Evolutionary conservation across 2,113 vertebrate species (phyloP), one percentile per base, ranked within the genome.

Genomic region (Sapajus apella): DNA sequence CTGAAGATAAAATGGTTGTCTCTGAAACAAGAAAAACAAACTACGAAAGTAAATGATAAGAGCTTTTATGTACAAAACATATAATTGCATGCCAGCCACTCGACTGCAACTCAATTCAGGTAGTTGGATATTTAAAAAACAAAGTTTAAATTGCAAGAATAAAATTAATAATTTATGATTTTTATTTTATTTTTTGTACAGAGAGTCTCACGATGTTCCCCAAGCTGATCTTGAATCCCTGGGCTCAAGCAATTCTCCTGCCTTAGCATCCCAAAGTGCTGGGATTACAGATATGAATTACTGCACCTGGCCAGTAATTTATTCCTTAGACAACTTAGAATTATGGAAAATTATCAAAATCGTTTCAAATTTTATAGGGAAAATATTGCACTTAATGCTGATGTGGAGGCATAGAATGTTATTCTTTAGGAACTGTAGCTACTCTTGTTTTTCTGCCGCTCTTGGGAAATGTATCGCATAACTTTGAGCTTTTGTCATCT

Each of bases 331-430:
- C 9, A 88, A 76, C 11, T 70, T 95, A n/a, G 20, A 89, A 37
- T 86, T n/a, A 77, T 40, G n/a, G 76, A 79, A 58, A 94, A 27
- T 86, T n/a, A 86, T 72, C n/a, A 91, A 79, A 58, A 68, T 79
- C 2, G 58, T 73, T 72, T 79, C 25, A 43, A 66, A 27, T 1
- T 25, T 87, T 66, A 95, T 77, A 50, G 68, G 66, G 14, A 37
- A 79, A 92, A 72, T 76, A 87, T 87, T 66, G 0, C 27, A 58
- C 72, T 32, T 73, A 27, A 4, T 45, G 16, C 37, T 87, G 61
- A 55, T 21, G 3, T 16, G 11, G 50, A 68, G 12, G 55, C 18
- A 13, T 50, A 90, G 85, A 81, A 40, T 40, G 1, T 27, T 86
- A 21, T 47, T 86, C 45, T 91, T 76, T 50, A 72, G 21, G 37